Percentiles rank a stretch among this genome's conserved stretches.
Conservation (phyloP, 1,140 invertebrate species). For the Oedothorax gibbosus region DNA sequence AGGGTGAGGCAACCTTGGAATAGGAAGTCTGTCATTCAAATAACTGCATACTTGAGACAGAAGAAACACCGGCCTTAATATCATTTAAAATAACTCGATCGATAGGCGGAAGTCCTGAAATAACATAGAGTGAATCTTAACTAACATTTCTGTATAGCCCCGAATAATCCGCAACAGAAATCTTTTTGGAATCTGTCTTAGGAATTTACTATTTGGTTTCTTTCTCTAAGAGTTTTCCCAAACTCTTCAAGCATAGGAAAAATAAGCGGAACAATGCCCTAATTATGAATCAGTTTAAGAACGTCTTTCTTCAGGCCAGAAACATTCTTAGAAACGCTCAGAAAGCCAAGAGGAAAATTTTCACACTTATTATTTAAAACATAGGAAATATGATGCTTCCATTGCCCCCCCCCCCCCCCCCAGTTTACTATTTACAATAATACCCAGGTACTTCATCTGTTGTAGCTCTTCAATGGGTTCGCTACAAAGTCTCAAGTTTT, state of each 20-base stretch:
- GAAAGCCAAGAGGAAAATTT: not conserved
- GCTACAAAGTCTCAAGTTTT: not conserved
- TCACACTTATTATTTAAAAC: not conserved
- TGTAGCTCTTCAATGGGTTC: not conserved
- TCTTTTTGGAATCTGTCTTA: too few species aligned
- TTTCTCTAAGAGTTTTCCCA: not conserved
- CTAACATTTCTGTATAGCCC: too few species aligned
- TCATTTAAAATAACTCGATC: too few species aligned
- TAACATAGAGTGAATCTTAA: too few species aligned
- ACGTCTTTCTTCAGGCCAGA: not conserved
- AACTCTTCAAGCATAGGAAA: not conserved
- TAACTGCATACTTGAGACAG: too few species aligned
- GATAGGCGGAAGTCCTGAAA: too few species aligned
- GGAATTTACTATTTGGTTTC: not conserved
- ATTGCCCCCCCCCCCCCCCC: too few species aligned
- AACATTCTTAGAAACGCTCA: not conserved
- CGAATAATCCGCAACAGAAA: too few species aligned
- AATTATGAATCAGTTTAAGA: not conserved
- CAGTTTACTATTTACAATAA: not conserved
- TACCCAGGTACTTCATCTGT: not conserved
- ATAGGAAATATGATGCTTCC: not conserved
- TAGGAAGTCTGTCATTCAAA: too few species aligned
- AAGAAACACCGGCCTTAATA: too few species aligned
- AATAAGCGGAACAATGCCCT: not conserved
- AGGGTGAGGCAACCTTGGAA: too few species aligned